Base-by-base conservation (phyloP, 2,888 invertebrate genomes). In the Lumbricus terrestris region DNA sequence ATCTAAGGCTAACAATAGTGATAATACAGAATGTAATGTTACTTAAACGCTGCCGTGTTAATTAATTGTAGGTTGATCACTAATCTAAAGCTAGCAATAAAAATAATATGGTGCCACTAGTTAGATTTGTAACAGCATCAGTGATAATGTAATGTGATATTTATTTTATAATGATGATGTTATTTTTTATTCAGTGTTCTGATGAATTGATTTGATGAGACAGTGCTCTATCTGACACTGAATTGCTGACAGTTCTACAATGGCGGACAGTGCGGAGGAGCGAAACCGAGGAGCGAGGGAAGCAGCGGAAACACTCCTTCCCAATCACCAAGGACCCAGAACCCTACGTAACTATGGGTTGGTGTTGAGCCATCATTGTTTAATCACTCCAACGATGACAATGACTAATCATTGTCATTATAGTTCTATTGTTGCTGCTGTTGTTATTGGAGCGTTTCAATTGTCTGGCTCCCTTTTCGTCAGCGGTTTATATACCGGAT, bases 311-410 rank as follows among this genome's bases (percentile, higher is more conserved):
- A 69, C 29, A 16, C 69, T 69, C n/a, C 69, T 69, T 69, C 69
- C 69, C 69, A 11, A 11, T 69, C 69, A 69, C 0, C 69, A 69
- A 69, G 69, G 69, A 1, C 0, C 5, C 69, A 69, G 69, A 69
- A 69, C 69, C 69, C 69, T 69, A n/a, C 69, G 69, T 69, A 69
- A 69, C 69, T 69, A 69, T 69, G 69, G 69, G 69, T 69, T n/a
- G 29, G 69, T 69, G 1, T 54, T 54, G 23, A 54, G 54, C 29
- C 54, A 54, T 54, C 23, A 23, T 42, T 42, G 16, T 47, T 47
- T 47, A 0, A 47, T 18, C 20, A 6, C 23, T 69, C 69, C 69
- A 69, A 11, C 15, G 8, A 40, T 40, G 6, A n/a, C n/a, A n/a
- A n/a, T n/a, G n/a, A n/a, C n/a, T n/a, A n/a, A 16, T 47, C 47